These are phyloP conservation scores for Leptinotarsa juncta DNA, from an alignment of 2,888 invertebrate species.

Conservation along the genomic window DNA sequence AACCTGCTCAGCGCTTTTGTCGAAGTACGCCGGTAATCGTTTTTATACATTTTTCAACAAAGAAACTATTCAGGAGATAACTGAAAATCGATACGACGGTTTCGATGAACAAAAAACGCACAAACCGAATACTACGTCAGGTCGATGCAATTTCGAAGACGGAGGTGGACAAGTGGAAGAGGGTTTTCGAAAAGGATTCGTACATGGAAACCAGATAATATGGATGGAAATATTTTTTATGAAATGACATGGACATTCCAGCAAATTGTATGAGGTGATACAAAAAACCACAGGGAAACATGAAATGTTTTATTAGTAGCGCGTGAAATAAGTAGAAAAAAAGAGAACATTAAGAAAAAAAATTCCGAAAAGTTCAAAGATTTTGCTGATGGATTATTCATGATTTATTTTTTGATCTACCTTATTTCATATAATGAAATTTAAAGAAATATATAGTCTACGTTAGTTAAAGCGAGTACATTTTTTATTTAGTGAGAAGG, in stretches of 20 bases:
- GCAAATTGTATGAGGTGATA: no score
- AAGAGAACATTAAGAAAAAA: no score
- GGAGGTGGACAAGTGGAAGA: constrained; percentile 2
- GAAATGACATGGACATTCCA: constrained; percentile 29
- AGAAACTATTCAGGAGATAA: constrained; percentile 52
- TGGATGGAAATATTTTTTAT: constrained; percentile 31
- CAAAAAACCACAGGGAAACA: no score
- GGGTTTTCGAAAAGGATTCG: background rate
- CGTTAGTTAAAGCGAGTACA: no score
- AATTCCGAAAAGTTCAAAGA: no score
- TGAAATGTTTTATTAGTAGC: no score
- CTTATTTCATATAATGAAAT: no score
- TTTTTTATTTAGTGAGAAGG: no score
- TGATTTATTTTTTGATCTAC: no score
- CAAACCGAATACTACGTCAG: constrained; percentile 33
- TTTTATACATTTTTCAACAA: constrained; percentile 47
- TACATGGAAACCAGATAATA: background rate
- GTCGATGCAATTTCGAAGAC: constrained; percentile 20
- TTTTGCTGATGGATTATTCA: no score
- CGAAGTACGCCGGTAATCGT: constrained; percentile 42
- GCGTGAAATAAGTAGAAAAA: no score
- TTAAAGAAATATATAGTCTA: no score
- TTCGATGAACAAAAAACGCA: constrained; percentile 35
- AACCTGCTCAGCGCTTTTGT: constrained; percentile 26
- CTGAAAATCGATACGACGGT: constrained; percentile 49